Percentiles rank a stretch among this genome's conserved stretches.
Conservation (phyloP, 2,888 invertebrate species). For the Sesia bembeciformis region DNA sequence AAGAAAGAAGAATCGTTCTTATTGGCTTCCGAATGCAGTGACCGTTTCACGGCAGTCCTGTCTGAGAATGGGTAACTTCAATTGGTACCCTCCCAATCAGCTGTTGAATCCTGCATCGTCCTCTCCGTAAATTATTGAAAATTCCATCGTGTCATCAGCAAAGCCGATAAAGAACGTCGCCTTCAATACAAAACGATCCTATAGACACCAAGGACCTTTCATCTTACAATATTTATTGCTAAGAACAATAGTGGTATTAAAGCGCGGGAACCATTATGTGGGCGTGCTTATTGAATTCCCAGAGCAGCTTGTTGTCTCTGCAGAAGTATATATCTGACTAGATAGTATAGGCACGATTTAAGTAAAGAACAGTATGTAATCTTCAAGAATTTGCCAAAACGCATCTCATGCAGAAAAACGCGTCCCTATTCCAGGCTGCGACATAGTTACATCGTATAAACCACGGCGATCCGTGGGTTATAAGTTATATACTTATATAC, state of each 20-base stretch:
- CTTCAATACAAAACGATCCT: not conserved
- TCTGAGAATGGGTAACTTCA: no score
- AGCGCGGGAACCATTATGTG: not conserved
- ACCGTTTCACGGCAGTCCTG: no score
- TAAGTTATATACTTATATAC: no score
- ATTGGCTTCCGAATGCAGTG: no score
- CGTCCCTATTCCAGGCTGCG: not conserved
- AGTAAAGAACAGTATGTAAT: not conserved
- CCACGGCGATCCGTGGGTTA: not conserved
- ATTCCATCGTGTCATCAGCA: no score
- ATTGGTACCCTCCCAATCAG: no score
- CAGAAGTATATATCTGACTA: not conserved
- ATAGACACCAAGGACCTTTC: not conserved
- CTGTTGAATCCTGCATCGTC: no score
- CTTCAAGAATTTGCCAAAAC: not conserved
- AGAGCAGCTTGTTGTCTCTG: not conserved
- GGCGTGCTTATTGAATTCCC: conserved; percentile 6
- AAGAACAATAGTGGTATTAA: not conserved
- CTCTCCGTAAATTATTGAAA: no score
- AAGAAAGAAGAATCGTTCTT: no score
- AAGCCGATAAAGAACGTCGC: no score
- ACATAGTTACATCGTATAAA: not conserved
- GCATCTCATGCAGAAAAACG: not conserved
- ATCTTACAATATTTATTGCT: conserved; percentile 1
- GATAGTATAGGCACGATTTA: not conserved